Percentiles rank a stretch among this genome's conserved stretches.
These are phyloP conservation scores for Amyelois transitella DNA, from an alignment of 1,140 invertebrate genomes.

Conservation along the genomic window DNA sequence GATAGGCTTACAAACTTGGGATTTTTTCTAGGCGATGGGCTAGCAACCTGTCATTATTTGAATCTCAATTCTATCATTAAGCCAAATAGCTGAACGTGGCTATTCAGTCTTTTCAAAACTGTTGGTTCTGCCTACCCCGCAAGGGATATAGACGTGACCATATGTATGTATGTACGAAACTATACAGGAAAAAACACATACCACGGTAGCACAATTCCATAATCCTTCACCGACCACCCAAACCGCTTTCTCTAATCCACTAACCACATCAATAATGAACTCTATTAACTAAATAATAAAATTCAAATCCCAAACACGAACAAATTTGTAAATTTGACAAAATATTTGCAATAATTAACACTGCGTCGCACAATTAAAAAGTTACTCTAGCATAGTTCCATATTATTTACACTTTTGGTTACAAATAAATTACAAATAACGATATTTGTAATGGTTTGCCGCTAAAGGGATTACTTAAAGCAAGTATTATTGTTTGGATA, in stretches of 20 bases:
- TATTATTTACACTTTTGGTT: neutral
- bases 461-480: neutral
- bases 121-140: no score
- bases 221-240: slow-evolving; percentile 39
- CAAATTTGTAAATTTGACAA: neutral
- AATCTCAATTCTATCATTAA: no score
- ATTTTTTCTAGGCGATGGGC: no score
- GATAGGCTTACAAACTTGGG: no score
- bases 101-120: no score
- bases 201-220: slow-evolving; percentile 16
- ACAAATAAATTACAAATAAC: neutral
- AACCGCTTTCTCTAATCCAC: neutral
- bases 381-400: neutral
- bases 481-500: neutral
- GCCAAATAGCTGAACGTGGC: no score
- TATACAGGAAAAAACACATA: slow-evolving; percentile 2
- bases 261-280: slow-evolving; percentile 2
- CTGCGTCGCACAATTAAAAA: neutral
- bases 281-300: neutral
- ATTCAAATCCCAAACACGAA: neutral
- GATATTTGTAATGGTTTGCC: neutral
- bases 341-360: neutral
- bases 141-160: no score
- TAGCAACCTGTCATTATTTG: no score
- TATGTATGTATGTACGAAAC: no score